Conservation (phyloP, 2,888 invertebrate species). For the Sisyra terminalis region DNA sequence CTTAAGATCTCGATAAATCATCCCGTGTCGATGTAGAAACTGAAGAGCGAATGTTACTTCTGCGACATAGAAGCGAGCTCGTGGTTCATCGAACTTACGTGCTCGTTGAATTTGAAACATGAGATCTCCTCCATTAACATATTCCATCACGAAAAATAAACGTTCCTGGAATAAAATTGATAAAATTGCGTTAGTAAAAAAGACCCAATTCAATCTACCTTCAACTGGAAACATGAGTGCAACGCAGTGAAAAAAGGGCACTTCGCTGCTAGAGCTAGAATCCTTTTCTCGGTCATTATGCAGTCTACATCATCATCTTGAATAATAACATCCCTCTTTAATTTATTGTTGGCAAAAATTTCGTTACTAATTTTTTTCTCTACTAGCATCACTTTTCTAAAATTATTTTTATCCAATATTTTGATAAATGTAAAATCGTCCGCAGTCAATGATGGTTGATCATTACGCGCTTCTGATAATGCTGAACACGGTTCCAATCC, state of each 20-base stretch:
- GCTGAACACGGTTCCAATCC: slow-evolving; percentile 1
- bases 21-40: slow-evolving; percentile 92
- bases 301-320: slow-evolving; percentile 99
- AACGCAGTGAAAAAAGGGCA: slow-evolving; percentile 97
- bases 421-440: slow-evolving; percentile 95
- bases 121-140: slow-evolving; percentile 95
- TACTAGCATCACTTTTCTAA: slow-evolving; percentile 97
- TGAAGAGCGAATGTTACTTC: slow-evolving; percentile 95
- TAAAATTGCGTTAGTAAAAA: not conserved
- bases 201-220: slow-evolving; percentile 30
- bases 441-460: slow-evolving; percentile 43
- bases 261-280: slow-evolving; percentile 88
- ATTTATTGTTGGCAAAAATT: slow-evolving; percentile 72
- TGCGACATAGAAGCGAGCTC: slow-evolving; percentile 94
- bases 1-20: slow-evolving; percentile 97
- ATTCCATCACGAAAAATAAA: slow-evolving; percentile 99
- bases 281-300: slow-evolving; percentile 96
- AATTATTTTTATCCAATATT: slow-evolving; percentile 97
- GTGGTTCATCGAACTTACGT: slow-evolving; percentile 91
- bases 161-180: slow-evolving; percentile 43
- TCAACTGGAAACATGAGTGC: slow-evolving; percentile 94
- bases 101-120: slow-evolving; percentile 99
- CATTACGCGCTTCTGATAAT: slow-evolving; percentile 10
- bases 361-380: slow-evolving; percentile 88
- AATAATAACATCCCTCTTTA: slow-evolving; percentile 95